A percentile compares a stretch with the other conserved stretches of the same genome.
These are phyloP conservation scores for Nomada ruficornis DNA, from an alignment of 2,888 invertebrate species.

Conservation along the genomic window DNA sequence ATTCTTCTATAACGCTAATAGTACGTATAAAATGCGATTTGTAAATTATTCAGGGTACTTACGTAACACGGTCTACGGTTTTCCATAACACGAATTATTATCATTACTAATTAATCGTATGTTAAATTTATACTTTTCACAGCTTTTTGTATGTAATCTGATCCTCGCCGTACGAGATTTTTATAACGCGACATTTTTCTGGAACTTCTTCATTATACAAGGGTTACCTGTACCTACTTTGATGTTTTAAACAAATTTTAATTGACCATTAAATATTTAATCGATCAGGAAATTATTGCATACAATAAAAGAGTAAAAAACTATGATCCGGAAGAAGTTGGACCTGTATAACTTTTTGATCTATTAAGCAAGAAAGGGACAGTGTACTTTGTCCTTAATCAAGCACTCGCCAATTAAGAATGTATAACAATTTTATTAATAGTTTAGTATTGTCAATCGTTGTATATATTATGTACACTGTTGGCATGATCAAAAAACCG, in stretches of 20 bases:
- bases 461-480: slow-evolving; percentile 74
- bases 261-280: neutral
- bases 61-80: no score
- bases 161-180: no score
- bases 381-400: slow-evolving; percentile 57
- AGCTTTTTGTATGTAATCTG: no score
- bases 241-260: neutral
- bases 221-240: neutral
- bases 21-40: no score
- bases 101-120: no score
- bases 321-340: slow-evolving; percentile 71
- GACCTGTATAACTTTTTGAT: slow-evolving; percentile 65
- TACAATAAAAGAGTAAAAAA: slow-evolving; percentile 73
- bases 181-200: no score
- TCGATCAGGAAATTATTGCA: slow-evolving; percentile 69
- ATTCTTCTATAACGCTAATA: no score
- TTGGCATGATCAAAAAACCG: slow-evolving; percentile 52
- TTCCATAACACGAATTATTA: no score
- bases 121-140: no score
- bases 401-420: slow-evolving; percentile 60
- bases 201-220: neutral
- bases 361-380: slow-evolving; percentile 38
- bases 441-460: slow-evolving; percentile 69
- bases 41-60: no score
- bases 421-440: slow-evolving; percentile 68